Conservation (phyloP, 2,888 invertebrate genomes). For the Clistopyga incitator region DNA sequence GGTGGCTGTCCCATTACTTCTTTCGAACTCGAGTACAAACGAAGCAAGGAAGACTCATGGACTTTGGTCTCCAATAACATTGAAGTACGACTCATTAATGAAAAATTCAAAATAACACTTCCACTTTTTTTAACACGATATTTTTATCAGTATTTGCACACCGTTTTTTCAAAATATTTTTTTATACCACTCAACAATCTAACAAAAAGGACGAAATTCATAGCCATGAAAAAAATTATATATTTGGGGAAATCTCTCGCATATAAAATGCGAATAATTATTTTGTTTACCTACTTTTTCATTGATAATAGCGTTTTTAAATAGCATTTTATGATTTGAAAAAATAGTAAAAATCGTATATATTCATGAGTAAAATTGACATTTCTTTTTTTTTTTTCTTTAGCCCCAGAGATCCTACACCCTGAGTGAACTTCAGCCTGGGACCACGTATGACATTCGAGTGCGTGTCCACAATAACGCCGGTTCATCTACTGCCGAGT, state of each 20-base stretch:
- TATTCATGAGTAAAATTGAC: neutral
- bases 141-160: too few species aligned
- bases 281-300: neutral
- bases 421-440: conserved; percentile 91
- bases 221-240: too few species aligned
- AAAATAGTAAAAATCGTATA: neutral
- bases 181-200: too few species aligned
- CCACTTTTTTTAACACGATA: neutral
- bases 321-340: neutral
- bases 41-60: conserved; percentile 88
- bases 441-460: conserved; percentile 85
- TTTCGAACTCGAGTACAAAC: conserved; percentile 92
- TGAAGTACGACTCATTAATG: conserved; percentile 82
- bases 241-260: too few species aligned
- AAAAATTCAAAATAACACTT: neutral
- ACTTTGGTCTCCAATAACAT: conserved; percentile 93
- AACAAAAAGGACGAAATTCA: too few species aligned
- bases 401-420: conserved; percentile 91
- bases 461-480: conserved; percentile 93
- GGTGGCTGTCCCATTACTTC: conserved; percentile 95
- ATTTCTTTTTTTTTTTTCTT: conserved; percentile 39
- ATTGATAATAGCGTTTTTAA: too few species aligned
- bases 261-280: neutral
- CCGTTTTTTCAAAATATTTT: too few species aligned
- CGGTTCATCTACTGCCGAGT: conserved; percentile 92